These are phyloP conservation scores for Cybosia mesomella DNA, from an alignment of 2,888 invertebrate genomes.

Conservation along the genomic window DNA sequence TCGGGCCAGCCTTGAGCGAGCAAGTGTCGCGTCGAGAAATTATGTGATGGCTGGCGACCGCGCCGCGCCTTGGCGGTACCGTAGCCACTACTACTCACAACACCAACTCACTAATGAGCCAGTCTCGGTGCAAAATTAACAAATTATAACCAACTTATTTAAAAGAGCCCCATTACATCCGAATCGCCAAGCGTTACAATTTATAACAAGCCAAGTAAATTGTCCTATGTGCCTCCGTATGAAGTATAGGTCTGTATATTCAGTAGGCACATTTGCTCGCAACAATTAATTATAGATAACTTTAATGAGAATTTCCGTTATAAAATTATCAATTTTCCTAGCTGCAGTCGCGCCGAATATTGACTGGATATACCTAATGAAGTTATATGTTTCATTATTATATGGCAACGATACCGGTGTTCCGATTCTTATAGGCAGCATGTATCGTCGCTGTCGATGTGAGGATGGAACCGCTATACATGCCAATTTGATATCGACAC, in stretches of 20 bases:
- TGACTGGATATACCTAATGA: neutral
- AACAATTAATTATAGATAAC: neutral
- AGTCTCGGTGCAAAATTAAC: neutral
- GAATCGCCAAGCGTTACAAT: neutral
- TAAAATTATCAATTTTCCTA: neutral
- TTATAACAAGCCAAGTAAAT: too few relatives aligned
- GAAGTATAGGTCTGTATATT: too few relatives aligned
- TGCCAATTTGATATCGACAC: neutral
- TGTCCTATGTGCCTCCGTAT: too few relatives aligned
- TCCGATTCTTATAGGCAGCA: neutral
- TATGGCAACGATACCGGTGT: neutral
- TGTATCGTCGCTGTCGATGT: neutral
- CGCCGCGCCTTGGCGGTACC: constrained; percentile 8
- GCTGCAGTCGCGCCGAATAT: neutral
- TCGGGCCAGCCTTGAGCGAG: constrained; percentile 50
- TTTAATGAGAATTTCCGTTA: neutral
- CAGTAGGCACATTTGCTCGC: neutral
- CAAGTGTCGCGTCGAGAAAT: constrained; percentile 52
- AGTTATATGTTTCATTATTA: neutral
- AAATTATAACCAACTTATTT: neutral
- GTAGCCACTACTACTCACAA: constrained; percentile 9
- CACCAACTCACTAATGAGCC: neutral
- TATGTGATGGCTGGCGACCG: constrained; percentile 43
- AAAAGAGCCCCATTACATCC: neutral
- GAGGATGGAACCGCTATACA: neutral